Conservation (phyloP, 2,888 invertebrate genomes). For the Tuta absoluta region DNA sequence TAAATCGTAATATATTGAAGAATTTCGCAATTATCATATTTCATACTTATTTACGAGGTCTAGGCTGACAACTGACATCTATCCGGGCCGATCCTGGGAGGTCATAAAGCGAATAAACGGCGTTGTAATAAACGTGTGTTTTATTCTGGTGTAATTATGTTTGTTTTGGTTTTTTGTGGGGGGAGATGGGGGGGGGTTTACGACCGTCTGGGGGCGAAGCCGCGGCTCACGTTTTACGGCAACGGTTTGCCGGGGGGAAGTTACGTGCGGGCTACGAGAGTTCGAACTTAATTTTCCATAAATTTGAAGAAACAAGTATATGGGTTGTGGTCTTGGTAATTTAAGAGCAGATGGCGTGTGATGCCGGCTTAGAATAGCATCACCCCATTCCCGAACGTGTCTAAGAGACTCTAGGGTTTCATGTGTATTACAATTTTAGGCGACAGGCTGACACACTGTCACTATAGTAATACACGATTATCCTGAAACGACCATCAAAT, state of each 20-base stretch:
- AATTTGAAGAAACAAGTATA: neutral
- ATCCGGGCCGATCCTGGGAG: conserved; percentile 67
- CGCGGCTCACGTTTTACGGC: conserved; percentile 28
- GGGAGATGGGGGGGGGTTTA: conserved; percentile 49
- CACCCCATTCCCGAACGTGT: no score
- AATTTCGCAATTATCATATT: conserved; percentile 82
- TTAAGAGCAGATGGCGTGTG: no score
- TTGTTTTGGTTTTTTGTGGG: conserved; percentile 61
- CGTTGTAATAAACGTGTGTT: conserved; percentile 66
- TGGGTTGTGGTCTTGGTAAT: no score
- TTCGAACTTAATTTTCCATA: neutral
- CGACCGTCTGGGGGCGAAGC: conserved; percentile 46
- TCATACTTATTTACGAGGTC: conserved; percentile 80
- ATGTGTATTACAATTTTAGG: no score
- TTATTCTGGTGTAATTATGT: conserved; percentile 74
- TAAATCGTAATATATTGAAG: conserved; percentile 81
- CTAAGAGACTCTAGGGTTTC: no score
- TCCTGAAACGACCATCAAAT: no score
- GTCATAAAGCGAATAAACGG: conserved; percentile 73
- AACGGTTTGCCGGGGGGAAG: conserved; percentile 27
- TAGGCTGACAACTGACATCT: conserved; percentile 74
- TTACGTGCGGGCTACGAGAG: conserved; percentile 25
- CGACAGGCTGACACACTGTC: no score
- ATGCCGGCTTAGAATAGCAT: no score
- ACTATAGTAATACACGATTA: no score